Base-by-base conservation (phyloP, 2,113 vertebrate genomes). In the Myrmecobius fasciatus region DNA sequence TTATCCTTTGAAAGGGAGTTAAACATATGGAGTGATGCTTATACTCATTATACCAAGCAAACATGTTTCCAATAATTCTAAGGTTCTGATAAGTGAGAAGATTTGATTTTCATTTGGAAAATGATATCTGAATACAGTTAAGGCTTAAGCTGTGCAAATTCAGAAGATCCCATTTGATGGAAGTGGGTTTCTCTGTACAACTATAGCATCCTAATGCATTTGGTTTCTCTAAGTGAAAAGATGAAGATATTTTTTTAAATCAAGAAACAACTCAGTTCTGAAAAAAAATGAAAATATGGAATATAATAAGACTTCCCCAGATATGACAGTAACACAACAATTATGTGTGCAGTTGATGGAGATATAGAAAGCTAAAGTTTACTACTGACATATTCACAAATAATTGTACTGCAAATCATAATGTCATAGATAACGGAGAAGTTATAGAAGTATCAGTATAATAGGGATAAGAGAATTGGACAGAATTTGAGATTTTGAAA, bases 21-120 rank as follows among this genome's bases (percentile, higher is more conserved):
- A 91, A 48, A 22, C 43, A 20, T 48, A 52, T 10, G 31, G 49
- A 89, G n/a, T 49, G 43, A 24, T 26, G 52, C 9, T 26, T 91
- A 92, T 93, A 92, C 53, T 92, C 10, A 25, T 93, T 60, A 25
- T 28, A 53, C 26, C 91, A 24, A 88, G 92, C 25, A n/a, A 95
- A n/a, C 3, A 25, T 49, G 52, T 94, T 90, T 94, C 52, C 31
- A 95, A 83, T 28, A 91, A 83, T 83, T 43, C 24, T 24, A 83
- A 83, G 67, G n/a, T 83, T 83, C 17, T 83, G 90, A 60, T 67
- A 53, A 91, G 88, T 11, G 52, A 51, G 26, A 26, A 89, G 48
- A 48, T 52, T 14, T n/a, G 67, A 22, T 14, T 88, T 83, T 95
- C 26, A 10, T 12, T 36, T 53, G 28, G 94, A 94, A 36, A 51